A percentile compares a stretch with the other conserved stretches of the same genome.
Conservation (phyloP, 1,140 invertebrate species). For the Schmidtea mediterranea region DNA sequence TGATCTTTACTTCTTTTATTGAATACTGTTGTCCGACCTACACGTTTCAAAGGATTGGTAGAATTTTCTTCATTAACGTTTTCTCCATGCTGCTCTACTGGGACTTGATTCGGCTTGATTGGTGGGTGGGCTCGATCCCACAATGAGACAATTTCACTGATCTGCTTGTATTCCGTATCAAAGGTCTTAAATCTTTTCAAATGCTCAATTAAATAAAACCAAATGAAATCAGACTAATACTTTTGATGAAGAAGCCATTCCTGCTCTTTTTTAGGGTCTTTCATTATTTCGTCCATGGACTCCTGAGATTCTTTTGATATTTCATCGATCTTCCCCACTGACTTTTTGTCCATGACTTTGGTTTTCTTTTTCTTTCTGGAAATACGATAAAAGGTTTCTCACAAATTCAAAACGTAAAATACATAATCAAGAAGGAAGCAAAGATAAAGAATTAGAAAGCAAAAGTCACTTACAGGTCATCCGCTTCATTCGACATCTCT, state of each 20-base stretch:
- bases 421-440: too few species aligned
- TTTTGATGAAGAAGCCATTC: conserved; percentile 20
- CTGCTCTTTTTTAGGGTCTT: conserved; percentile 16
- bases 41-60: conserved; percentile 15
- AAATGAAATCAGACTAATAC: conserved; percentile 9
- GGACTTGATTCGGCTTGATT: conserved; percentile 15
- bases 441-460: too few species aligned
- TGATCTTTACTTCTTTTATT: conserved; percentile 15
- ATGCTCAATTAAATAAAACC: neutral
- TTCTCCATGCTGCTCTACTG: conserved; percentile 16
- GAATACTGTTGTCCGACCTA: conserved; percentile 13
- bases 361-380: conserved; percentile 3
- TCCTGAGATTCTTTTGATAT: conserved; percentile 9
- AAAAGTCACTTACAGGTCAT: conserved; percentile 3
- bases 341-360: conserved; percentile 11
- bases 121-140: conserved; percentile 21
- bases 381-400: too few species aligned
- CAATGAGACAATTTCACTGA: conserved; percentile 17
- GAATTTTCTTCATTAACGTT: conserved; percentile 14
- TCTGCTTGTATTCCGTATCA: conserved; percentile 21
- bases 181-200: conserved; percentile 20
- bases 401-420: too few species aligned
- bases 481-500: conserved; percentile 13
- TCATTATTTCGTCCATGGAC: conserved; percentile 1
- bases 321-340: conserved; percentile 7